phyloP scores from a whole-genome alignment of 1,140 invertebrate species.

The Dinothrombium tinctorium region DNA sequence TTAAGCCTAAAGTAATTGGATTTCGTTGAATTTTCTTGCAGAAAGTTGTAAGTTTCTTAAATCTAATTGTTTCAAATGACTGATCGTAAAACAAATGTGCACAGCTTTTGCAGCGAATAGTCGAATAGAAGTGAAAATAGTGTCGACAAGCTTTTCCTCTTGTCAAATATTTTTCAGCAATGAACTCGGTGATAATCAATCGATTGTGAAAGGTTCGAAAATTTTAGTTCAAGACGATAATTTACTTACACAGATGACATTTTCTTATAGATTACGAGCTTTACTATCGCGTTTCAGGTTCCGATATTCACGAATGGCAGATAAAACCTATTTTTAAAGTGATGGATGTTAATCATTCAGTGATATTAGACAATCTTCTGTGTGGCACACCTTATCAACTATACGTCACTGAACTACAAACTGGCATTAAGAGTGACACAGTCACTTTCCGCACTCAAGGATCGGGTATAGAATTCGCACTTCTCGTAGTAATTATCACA shows the following conservation, averaged over 20 bases:
- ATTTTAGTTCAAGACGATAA: neutral
- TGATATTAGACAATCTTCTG: constrained; percentile 27
- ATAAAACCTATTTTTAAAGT: constrained; percentile 1
- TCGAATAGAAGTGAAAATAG: too few relatives aligned
- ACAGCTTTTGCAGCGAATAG: too few relatives aligned
- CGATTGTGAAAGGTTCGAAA: too few relatives aligned
- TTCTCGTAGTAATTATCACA: neutral
- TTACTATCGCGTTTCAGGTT: constrained; percentile 1
- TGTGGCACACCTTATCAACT: constrained; percentile 23
- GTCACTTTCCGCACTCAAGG: constrained; percentile 14
- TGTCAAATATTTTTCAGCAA: too few relatives aligned
- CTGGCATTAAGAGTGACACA: constrained; percentile 11
- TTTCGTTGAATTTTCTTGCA: too few relatives aligned
- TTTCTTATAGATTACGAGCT: constrained; percentile 1
- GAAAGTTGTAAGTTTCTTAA: too few relatives aligned
- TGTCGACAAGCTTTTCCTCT: too few relatives aligned
- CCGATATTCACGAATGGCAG: constrained; percentile 2
- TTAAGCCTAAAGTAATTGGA: too few relatives aligned
- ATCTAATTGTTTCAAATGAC: neutral
- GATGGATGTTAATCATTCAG: neutral
- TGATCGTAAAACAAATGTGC: too few relatives aligned
- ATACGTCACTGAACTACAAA: constrained; percentile 7
- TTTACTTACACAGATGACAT: too few relatives aligned
- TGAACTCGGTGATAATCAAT: too few relatives aligned
- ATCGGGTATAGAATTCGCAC: constrained; percentile 11